A percentile compares a stretch with the other conserved stretches of the same genome.
Conservation (phyloP, 2,113 vertebrate genomes). For the Pampusana beccarii region DNA sequence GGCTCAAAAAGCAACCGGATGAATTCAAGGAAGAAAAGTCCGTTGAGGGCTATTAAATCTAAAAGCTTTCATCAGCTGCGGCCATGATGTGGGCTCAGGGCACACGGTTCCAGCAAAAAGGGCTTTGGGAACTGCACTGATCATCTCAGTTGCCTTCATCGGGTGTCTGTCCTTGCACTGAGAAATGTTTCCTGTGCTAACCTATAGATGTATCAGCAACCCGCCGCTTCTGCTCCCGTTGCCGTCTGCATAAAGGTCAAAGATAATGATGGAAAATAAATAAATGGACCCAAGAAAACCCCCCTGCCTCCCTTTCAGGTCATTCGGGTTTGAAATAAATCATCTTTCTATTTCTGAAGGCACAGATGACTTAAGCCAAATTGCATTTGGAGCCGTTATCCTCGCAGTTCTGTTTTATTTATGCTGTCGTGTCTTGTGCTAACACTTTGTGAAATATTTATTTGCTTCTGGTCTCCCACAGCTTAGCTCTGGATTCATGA, state of each 20-base stretch:
- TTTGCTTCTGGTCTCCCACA: conserved; percentile 55
- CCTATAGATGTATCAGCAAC: not conserved
- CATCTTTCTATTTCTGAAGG: conserved; percentile 59
- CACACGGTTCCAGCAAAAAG: not conserved
- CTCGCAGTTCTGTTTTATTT: conserved; percentile 60
- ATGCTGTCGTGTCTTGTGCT: conserved; percentile 57
- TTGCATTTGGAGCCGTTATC: conserved; percentile 58
- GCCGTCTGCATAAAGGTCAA: conserved; percentile 24
- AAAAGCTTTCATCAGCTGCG: conserved; percentile 5
- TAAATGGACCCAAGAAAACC: not conserved
- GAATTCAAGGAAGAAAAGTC: not conserved
- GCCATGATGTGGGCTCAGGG: not conserved
- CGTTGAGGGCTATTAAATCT: not conserved
- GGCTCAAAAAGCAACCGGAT: not conserved
- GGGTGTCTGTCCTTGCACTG: not conserved
- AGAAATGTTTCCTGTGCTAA: not conserved
- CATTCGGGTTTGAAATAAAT: conserved; percentile 57
- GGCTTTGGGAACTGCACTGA: not conserved
- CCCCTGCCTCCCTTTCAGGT: not conserved
- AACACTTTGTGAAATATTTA: conserved; percentile 73
- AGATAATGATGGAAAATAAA: conserved; percentile 34
- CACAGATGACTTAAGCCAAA: conserved; percentile 69
- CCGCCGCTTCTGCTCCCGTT: not conserved
- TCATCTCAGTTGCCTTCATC: not conserved
- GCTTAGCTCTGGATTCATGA: conserved; percentile 58